Evolutionary conservation across 2,113 vertebrate genomes (phyloP).

Genomic region (Chinchilla lanigera): DNA sequence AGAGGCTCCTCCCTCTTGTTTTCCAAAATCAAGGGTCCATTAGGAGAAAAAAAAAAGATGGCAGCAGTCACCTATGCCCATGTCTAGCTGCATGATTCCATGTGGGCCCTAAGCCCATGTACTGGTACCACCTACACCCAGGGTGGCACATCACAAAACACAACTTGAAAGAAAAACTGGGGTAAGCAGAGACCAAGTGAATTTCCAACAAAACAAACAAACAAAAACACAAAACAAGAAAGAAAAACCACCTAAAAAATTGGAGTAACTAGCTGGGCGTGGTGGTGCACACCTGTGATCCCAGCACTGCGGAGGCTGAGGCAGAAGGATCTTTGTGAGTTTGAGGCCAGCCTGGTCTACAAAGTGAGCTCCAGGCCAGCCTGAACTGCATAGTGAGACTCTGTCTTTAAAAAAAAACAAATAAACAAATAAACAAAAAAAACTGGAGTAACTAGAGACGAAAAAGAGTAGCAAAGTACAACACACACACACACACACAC

Average conservation of each 20-base stretch:
- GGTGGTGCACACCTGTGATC: too few relatives aligned
- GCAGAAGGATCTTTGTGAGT: too few relatives aligned
- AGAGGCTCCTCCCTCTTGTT: not conserved
- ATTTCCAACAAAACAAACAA: not conserved
- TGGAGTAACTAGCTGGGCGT: not conserved
- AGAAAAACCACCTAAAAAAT: not conserved
- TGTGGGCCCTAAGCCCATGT: not conserved
- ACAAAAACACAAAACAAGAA: not conserved
- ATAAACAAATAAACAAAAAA: too few relatives aligned
- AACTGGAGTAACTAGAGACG: not conserved
- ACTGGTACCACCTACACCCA: not conserved
- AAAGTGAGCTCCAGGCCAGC: too few relatives aligned
- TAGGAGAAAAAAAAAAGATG: not conserved
- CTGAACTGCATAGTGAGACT: too few relatives aligned
- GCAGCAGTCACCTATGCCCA: not conserved
- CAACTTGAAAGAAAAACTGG: not conserved
- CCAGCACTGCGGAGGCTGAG: too few relatives aligned
- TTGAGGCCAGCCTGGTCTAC: too few relatives aligned
- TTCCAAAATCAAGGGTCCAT: not conserved
- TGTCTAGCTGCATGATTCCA: not conserved
- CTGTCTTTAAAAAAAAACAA: too few relatives aligned
- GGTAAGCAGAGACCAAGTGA: not conserved
- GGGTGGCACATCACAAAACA: not conserved
- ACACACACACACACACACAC: not conserved
- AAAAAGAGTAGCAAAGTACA: not conserved